Conservation (phyloP, 2,113 vertebrate species). For the Agapornis roseicollis region DNA sequence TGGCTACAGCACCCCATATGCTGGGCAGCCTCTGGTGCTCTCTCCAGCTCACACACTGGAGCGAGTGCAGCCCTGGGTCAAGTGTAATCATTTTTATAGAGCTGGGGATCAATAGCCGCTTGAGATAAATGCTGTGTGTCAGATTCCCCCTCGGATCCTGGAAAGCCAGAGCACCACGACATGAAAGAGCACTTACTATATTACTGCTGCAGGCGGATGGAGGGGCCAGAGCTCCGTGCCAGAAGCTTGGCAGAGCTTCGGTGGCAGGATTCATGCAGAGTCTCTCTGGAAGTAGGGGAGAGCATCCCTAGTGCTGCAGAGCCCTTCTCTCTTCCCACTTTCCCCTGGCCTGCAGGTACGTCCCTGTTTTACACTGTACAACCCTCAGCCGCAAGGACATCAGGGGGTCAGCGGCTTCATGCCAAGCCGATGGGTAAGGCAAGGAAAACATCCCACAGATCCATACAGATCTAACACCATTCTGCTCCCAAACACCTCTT, state of each 20-base stretch:
- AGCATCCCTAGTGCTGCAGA: background rate
- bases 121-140: conserved; percentile 56
- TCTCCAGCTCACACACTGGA: background rate
- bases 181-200: conserved; percentile 49
- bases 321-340: background rate
- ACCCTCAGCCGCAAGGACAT: background rate
- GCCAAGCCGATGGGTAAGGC: background rate
- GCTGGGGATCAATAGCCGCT: conserved; percentile 64
- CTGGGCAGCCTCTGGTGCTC: background rate
- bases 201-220: background rate
- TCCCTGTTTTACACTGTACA: background rate
- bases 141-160: background rate
- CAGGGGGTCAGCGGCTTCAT: background rate
- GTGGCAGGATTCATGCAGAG: background rate
- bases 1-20: background rate
- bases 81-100: conserved; percentile 72
- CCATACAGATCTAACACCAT: background rate
- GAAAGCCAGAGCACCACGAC: background rate
- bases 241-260: background rate
- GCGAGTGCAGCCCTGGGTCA: conserved; percentile 20
- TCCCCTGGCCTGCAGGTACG: background rate
- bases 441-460: background rate
- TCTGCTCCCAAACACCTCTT: background rate
- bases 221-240: background rate
- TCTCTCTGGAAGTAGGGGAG: background rate